A percentile compares a stretch with the other conserved stretches of the same genome.
Evolutionary conservation across 1,140 invertebrate genomes (phyloP).

Genomic region (Papilio aristodemus): DNA sequence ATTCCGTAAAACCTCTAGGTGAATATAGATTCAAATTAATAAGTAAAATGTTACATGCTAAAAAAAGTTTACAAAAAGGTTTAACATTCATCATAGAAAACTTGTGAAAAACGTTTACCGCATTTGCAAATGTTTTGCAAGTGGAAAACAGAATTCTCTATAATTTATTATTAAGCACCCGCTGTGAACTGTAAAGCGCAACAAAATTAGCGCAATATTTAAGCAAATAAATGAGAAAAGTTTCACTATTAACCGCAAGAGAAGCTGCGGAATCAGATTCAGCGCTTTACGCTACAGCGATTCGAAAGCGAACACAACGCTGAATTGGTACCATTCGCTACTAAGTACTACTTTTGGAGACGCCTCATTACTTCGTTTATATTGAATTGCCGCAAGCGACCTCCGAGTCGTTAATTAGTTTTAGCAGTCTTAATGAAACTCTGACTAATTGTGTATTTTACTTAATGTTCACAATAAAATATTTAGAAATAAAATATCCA

Average conservation of each 20-base stretch:
- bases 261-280: conserved; percentile 14
- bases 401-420: conserved; percentile 20
- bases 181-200: neutral
- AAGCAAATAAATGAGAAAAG: conserved; percentile 31
- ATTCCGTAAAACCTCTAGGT: neutral
- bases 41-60: neutral
- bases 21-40: neutral
- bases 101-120: neutral
- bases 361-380: conserved; percentile 22
- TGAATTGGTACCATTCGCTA: conserved; percentile 40
- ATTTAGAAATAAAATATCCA: conserved; percentile 13
- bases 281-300: conserved; percentile 27
- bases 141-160: neutral
- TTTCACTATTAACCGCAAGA: conserved; percentile 26
- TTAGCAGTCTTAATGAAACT: conserved; percentile 20
- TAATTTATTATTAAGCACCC: conserved; percentile 23
- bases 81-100: neutral
- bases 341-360: conserved; percentile 23
- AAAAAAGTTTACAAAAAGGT: neutral
- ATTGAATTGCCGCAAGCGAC: conserved; percentile 10
- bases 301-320: conserved; percentile 38
- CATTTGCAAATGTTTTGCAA: conserved; percentile 11
- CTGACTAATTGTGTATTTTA: neutral
- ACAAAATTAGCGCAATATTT: conserved; percentile 31
- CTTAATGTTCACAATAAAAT: conserved; percentile 14